Base-by-base conservation (phyloP, 2,113 vertebrate species). In the Grus americana region DNA sequence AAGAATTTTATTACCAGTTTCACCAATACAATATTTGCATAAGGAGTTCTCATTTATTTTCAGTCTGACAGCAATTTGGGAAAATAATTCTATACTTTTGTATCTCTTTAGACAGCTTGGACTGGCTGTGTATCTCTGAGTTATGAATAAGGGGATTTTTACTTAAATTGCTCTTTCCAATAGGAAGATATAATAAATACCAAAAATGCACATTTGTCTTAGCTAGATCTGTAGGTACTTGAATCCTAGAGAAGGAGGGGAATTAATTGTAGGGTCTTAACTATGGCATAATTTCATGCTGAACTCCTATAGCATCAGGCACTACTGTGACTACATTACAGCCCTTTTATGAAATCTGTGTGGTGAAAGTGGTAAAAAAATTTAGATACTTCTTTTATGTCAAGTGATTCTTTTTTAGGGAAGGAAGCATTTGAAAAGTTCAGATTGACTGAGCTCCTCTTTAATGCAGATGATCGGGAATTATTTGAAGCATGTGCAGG, bases 21-120 rank as follows among this genome's bases (percentile, higher is more conserved):
- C 38, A 68, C 26, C 72, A 67, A 7, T 79, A 32, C 10, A 74
- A 20, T 55, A 82, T 95, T 92, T 88, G 21, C 44, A 81, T 80
- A 73, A 85, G 46, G 30, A 81, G 5, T 90, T 93, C 26, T 62
- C 57, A 89, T 92, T 97, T 71, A 79, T 87, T 95, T 93, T 88
- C 12, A 38, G 6, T 49, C 47, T 36, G 32, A 70, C 54, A 87
- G 61, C 11, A 23, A 38, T 73, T 76, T 63, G 34, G 49, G 87
- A 96, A 70, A 71, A 91, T 34, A 91, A 67, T 50, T 79, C n/a
- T 19, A n/a, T 23, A 23, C 14, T 58, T 86, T 27, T 89, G 49
- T 42, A 74, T 80, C 44, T 91, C 26, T 83, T 93, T 78, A 38
- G 73, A 84, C 40, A 79, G 12, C 16, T 89, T 79, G 65, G 17